phyloP scores from a whole-genome alignment of 2,888 invertebrate species.

The Neuroscelio doddi region DNA sequence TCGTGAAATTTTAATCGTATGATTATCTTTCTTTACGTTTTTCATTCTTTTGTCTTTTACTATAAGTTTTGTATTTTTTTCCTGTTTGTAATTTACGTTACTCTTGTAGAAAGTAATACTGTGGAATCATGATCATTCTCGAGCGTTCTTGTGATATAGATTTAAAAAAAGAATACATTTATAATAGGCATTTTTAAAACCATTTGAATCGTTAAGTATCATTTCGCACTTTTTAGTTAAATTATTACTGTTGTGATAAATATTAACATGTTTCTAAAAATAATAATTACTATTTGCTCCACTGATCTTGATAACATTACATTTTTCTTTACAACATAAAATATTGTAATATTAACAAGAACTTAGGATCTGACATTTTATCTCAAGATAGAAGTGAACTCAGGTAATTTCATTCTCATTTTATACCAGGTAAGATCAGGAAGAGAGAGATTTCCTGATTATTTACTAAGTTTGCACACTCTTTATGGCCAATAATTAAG shows the following conservation, averaged over 20 bases:
- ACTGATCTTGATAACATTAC: too few species aligned
- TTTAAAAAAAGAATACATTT: neutral
- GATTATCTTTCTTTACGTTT: too few species aligned
- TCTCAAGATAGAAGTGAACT: neutral
- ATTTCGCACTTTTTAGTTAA: too few species aligned
- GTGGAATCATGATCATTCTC: constrained; percentile 10
- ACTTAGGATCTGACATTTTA: too few species aligned
- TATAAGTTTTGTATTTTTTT: constrained; percentile 6
- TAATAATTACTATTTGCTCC: too few species aligned
- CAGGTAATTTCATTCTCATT: neutral
- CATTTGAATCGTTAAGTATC: too few species aligned
- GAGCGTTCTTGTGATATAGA: constrained; percentile 26
- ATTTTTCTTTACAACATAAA: too few species aligned
- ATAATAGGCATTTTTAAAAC: neutral
- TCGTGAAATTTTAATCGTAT: too few species aligned
- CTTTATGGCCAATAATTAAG: constrained; percentile 8
- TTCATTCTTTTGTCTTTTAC: neutral
- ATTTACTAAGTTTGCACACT: neutral
- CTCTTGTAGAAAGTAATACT: constrained; percentile 35
- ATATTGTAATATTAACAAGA: too few species aligned
- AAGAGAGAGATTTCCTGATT: constrained; percentile 9
- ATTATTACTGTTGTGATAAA: too few species aligned
- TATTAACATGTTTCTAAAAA: too few species aligned
- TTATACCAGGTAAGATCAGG: neutral
- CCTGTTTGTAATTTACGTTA: neutral